Evolutionary conservation across 2,888 invertebrate genomes (phyloP).

Genomic region (Agonopterix subpropinquella): DNA sequence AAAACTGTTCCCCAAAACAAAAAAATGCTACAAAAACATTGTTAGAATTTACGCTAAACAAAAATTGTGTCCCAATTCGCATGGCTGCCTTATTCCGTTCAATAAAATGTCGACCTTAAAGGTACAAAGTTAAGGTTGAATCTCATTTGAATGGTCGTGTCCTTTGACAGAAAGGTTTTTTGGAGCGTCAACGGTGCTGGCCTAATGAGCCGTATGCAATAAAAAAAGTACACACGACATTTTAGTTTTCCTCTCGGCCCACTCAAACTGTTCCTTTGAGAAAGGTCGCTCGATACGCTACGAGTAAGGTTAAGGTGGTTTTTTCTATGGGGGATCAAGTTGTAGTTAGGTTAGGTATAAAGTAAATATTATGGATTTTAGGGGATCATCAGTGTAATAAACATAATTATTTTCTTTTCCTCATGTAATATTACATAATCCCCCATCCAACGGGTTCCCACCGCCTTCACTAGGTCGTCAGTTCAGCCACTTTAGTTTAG

Average conservation of each 20-base stretch:
- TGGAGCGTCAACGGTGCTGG: conserved; percentile 22
- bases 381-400: no score
- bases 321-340: no score
- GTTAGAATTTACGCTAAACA: conserved; percentile 27
- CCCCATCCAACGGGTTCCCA: no score
- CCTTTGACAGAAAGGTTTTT: conserved; percentile 41
- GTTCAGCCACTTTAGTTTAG: no score
- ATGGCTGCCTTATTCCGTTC: conserved; percentile 6
- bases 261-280: conserved; percentile 2
- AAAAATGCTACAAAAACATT: background rate
- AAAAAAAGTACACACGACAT: conserved; percentile 29
- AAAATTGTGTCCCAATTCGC: conserved; percentile 41
- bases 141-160: conserved; percentile 15
- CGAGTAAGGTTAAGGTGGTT: no score
- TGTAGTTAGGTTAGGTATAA: no score
- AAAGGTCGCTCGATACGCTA: conserved; percentile 7
- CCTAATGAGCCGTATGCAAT: conserved; percentile 51
- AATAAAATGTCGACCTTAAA: no score
- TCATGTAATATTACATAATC: no score
- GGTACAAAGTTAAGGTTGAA: conserved; percentile 12
- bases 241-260: conserved; percentile 14
- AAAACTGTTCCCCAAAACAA: background rate
- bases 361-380: no score
- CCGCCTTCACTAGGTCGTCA: no score
- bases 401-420: no score